phyloP scores from a whole-genome alignment of 92 coral and sea anemone genomes.

The Phenganax marumi region DNA sequence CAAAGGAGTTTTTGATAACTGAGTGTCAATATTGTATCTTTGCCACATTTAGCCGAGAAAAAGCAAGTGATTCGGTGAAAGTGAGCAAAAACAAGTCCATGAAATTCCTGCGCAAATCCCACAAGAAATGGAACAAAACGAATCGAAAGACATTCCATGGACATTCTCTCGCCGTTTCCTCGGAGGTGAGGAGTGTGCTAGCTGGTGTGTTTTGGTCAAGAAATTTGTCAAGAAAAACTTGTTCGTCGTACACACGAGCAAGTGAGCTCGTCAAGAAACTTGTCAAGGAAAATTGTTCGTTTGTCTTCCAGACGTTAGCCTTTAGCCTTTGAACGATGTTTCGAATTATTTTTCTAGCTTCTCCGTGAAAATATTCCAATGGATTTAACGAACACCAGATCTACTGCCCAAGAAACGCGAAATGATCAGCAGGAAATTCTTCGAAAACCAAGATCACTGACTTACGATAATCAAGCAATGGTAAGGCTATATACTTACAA shows the following conservation, averaged over 20 bases:
- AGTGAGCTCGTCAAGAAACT: no score
- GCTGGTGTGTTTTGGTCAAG: neutral
- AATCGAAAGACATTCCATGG: conserved; percentile 27
- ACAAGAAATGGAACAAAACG: neutral
- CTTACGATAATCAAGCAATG: conserved; percentile 90
- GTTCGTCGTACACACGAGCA: neutral
- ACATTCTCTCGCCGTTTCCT: conserved; percentile 26
- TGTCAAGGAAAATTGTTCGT: no score
- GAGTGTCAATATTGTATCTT: neutral
- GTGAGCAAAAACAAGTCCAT: conserved; percentile 34
- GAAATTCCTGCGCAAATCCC: conserved; percentile 26
- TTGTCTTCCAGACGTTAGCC: neutral
- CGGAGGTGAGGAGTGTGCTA: conserved; percentile 7
- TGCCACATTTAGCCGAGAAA: conserved; percentile 15
- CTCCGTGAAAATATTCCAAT: conserved; percentile 66
- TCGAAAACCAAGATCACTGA: conserved; percentile 62
- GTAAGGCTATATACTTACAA: conserved; percentile 55
- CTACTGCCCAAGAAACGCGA: conserved; percentile 83
- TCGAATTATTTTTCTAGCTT: conserved; percentile 22
- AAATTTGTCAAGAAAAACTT: neutral
- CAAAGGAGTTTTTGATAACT: neutral
- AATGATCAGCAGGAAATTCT: conserved; percentile 60
- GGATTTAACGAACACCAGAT: conserved; percentile 96
- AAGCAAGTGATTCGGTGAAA: conserved; percentile 22
- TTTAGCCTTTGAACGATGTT: neutral